Evolutionary conservation across 92 coral and sea anemone species (phyloP).

Genomic region (Umimayanthus kanabou): DNA sequence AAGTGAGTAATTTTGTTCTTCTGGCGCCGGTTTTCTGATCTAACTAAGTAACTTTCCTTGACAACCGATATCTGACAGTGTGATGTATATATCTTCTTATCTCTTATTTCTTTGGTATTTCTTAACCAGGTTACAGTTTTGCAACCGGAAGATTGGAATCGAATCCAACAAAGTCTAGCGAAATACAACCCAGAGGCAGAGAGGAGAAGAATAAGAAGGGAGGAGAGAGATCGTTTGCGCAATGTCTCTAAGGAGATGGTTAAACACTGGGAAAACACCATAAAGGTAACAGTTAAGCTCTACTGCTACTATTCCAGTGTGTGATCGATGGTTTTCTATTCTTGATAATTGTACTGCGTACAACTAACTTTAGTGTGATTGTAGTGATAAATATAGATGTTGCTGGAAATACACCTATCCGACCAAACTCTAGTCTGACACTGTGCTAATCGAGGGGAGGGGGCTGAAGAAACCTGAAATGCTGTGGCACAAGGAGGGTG

Average conservation of each 20-base stretch:
- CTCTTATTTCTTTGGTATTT: neutral
- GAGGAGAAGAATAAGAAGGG: constrained; percentile 70
- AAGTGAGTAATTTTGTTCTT: constrained; percentile 59
- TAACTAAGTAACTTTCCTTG: neutral
- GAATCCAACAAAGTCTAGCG: constrained; percentile 92
- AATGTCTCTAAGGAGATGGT: constrained; percentile 82
- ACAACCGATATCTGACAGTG: neutral
- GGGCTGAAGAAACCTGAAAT: too few relatives aligned
- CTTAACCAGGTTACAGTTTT: constrained; percentile 82
- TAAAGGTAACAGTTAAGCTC: constrained; percentile 65
- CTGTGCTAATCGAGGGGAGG: too few relatives aligned
- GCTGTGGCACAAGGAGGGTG: too few relatives aligned
- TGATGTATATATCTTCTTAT: neutral
- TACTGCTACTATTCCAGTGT: neutral
- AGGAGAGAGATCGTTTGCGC: constrained; percentile 85
- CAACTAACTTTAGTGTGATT: too few relatives aligned
- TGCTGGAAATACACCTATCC: too few relatives aligned
- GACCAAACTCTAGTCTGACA: too few relatives aligned
- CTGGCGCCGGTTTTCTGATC: neutral
- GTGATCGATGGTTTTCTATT: neutral
- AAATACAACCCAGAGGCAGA: constrained; percentile 87
- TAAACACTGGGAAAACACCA: constrained; percentile 97
- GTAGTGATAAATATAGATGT: too few relatives aligned
- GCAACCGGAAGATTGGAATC: constrained; percentile 93
- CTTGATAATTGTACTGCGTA: neutral